Percentiles rank a stretch among this genome's conserved stretches.
phyloP scores from a whole-genome alignment of 2,797 vertebrate species.

The Chromis chromis region DNA sequence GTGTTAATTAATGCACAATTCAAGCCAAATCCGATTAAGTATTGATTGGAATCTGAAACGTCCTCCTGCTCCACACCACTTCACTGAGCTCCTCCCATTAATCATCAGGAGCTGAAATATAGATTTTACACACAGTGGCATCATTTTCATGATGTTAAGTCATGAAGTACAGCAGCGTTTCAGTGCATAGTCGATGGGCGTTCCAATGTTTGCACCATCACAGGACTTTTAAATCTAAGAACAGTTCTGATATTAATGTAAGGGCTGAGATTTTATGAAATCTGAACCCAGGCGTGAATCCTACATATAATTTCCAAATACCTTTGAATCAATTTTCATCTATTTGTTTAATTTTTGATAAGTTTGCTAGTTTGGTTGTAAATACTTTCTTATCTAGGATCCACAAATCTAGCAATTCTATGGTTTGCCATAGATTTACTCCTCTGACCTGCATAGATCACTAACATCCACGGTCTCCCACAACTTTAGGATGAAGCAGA shows the following conservation, averaged over 20 bases:
- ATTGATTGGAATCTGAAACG: constrained; percentile 54
- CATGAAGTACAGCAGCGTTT: not conserved
- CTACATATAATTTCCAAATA: too few relatives aligned
- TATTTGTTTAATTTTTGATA: too few relatives aligned
- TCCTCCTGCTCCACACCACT: constrained; percentile 17
- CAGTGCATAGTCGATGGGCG: not conserved
- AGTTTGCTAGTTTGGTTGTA: too few relatives aligned
- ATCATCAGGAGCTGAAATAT: constrained; percentile 34
- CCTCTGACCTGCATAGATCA: not conserved
- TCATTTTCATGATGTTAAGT: constrained; percentile 14
- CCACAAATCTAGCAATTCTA: too few relatives aligned
- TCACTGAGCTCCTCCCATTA: constrained; percentile 43
- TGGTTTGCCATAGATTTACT: too few relatives aligned
- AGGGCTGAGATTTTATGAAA: too few relatives aligned
- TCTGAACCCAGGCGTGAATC: too few relatives aligned
- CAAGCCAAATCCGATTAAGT: constrained; percentile 38
- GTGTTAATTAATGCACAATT: constrained; percentile 57
- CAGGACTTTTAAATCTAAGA: not conserved
- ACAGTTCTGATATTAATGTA: too few relatives aligned
- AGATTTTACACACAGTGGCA: constrained; percentile 14
- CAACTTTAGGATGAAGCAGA: not conserved
- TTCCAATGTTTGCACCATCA: not conserved
- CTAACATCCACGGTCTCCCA: not conserved
- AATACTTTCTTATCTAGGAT: too few relatives aligned
- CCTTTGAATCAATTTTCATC: too few relatives aligned